Conservation (phyloP, 2,888 invertebrate genomes). For the Rotaria magnacalcarata region DNA sequence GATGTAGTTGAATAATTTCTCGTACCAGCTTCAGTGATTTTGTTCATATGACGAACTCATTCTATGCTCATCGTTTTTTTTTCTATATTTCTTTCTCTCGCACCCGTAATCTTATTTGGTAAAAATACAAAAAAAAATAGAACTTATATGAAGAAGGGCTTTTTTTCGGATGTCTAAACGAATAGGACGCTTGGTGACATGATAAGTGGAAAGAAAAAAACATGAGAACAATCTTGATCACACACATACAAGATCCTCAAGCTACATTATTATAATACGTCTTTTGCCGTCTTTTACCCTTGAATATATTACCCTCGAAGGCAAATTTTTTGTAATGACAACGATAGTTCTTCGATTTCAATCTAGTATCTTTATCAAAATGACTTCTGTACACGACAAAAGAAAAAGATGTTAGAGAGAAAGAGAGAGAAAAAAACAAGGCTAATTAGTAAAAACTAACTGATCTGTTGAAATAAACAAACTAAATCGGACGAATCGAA, state of each 20-base stretch:
- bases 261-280: background rate
- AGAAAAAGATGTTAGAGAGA: too few species aligned
- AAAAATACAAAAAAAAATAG: too few species aligned
- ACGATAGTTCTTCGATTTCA: background rate
- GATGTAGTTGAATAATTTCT: too few species aligned
- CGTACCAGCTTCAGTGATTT: too few species aligned
- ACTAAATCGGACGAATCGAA: background rate
- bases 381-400: too few species aligned
- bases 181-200: background rate
- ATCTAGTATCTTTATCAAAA: background rate
- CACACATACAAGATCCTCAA: background rate
- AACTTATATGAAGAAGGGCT: too few species aligned
- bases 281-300: background rate
- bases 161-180: background rate
- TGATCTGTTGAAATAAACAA: background rate
- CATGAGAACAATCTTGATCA: background rate
- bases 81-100: too few species aligned
- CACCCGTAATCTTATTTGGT: too few species aligned
- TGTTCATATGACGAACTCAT: too few species aligned
- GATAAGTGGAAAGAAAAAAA: background rate
- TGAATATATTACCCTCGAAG: background rate
- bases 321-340: background rate
- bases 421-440: background rate
- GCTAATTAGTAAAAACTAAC: too few species aligned
- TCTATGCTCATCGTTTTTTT: too few species aligned